These are phyloP conservation scores for Delichon dasypus DNA, from an alignment of 2,797 vertebrate genomes.

Conservation along the genomic window DNA sequence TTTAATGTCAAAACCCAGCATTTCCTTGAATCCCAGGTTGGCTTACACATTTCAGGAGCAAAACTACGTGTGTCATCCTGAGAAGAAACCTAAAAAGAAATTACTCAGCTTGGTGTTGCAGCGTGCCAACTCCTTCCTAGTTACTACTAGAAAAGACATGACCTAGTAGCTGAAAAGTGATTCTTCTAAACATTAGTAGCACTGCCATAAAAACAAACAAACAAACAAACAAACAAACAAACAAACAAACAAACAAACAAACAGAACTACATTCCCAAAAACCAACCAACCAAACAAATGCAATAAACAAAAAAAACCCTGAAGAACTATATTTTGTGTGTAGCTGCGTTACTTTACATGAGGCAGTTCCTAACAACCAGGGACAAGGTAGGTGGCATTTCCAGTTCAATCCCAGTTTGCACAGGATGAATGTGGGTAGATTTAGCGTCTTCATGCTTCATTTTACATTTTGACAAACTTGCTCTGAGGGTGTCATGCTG, in stretches of 20 bases:
- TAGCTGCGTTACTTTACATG: background rate
- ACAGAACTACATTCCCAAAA: background rate
- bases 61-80: background rate
- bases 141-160: background rate
- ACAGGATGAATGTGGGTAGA: background rate
- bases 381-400: background rate
- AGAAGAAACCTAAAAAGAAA: constrained; percentile 20
- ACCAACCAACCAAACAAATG: background rate
- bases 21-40: background rate
- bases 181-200: background rate
- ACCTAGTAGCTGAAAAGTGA: background rate
- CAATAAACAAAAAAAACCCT: background rate
- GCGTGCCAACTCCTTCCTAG: background rate
- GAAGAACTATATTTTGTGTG: background rate
- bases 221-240: no score
- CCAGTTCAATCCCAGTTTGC: background rate
- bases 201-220: background rate
- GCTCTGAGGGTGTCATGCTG: background rate
- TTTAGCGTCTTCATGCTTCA: background rate
- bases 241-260: background rate
- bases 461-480: constrained; percentile 1
- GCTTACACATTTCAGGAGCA: background rate
- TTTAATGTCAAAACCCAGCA: background rate
- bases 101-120: background rate
- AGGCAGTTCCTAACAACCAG: background rate